Evolutionary conservation across 2,797 vertebrate species (phyloP).

Genomic region (Megalops cyprinoides): DNA sequence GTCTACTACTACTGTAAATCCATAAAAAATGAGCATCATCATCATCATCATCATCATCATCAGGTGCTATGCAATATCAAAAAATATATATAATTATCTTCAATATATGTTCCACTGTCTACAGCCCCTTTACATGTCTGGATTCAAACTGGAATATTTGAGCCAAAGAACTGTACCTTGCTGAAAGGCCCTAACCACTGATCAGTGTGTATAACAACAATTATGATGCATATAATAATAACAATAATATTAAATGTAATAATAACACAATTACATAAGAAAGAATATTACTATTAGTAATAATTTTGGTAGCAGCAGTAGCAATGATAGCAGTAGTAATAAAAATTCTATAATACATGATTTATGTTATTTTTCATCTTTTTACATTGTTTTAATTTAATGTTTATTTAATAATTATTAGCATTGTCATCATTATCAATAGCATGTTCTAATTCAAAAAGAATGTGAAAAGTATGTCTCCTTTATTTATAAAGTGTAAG

Average conservation of each 20-base stretch:
- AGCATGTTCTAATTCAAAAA: neutral
- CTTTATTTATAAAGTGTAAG: neutral
- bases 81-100: too few species aligned
- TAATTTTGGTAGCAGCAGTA: too few species aligned
- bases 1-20: neutral
- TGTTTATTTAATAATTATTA: neutral
- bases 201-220: neutral
- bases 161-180: too few species aligned
- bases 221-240: neutral
- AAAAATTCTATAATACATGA: too few species aligned
- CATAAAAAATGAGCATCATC: neutral
- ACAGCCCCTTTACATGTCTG: too few species aligned
- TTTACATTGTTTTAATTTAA: neutral
- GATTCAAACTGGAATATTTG: too few species aligned
- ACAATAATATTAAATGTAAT: neutral
- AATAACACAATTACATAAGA: neutral
- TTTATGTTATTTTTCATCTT: too few species aligned
- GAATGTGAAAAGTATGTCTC: too few species aligned
- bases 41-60: neutral
- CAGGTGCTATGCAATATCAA: neutral
- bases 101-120: too few species aligned
- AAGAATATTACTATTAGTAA: too few species aligned
- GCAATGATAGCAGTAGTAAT: neutral
- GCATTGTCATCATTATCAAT: neutral
- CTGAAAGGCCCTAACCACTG: neutral